Evolutionary conservation across 2,113 vertebrate genomes (phyloP).

Genomic region (Nematolebias whitei): DNA sequence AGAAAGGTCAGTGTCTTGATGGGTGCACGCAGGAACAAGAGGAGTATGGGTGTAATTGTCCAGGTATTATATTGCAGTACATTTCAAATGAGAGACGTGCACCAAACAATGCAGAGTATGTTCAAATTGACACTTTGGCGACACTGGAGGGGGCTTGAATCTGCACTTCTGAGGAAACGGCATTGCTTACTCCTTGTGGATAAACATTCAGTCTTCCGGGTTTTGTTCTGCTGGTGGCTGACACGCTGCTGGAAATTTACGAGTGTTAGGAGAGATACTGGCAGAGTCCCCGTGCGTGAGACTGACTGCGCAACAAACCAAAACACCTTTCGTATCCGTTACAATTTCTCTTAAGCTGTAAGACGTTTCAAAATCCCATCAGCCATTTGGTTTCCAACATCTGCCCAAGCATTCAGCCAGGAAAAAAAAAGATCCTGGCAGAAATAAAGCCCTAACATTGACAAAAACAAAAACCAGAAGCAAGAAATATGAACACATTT

Average conservation of each 20-base stretch:
- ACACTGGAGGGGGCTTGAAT: slow-evolving; percentile 71
- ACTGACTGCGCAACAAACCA: slow-evolving; percentile 9
- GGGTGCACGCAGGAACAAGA: background rate
- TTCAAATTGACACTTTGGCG: slow-evolving; percentile 25
- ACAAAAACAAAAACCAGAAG: no score
- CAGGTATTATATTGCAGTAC: no score
- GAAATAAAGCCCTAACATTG: no score
- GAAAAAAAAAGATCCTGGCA: no score
- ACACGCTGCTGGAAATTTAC: slow-evolving; percentile 24
- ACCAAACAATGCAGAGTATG: no score
- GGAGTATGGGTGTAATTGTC: background rate
- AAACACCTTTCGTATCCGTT: slow-evolving; percentile 2
- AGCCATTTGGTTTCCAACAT: no score
- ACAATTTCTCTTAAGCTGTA: no score
- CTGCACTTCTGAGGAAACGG: slow-evolving; percentile 64
- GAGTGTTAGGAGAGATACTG: slow-evolving; percentile 44
- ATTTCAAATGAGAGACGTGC: no score
- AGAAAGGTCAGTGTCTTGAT: slow-evolving; percentile 81
- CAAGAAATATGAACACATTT: no score
- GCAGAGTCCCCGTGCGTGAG: background rate
- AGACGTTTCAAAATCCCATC: no score
- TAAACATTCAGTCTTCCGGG: slow-evolving; percentile 75
- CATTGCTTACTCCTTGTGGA: slow-evolving; percentile 72
- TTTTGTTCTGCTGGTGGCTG: slow-evolving; percentile 72
- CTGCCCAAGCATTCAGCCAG: no score